phyloP scores from a whole-genome alignment of 2,797 vertebrate species.

The Sternotherus odoratus region DNA sequence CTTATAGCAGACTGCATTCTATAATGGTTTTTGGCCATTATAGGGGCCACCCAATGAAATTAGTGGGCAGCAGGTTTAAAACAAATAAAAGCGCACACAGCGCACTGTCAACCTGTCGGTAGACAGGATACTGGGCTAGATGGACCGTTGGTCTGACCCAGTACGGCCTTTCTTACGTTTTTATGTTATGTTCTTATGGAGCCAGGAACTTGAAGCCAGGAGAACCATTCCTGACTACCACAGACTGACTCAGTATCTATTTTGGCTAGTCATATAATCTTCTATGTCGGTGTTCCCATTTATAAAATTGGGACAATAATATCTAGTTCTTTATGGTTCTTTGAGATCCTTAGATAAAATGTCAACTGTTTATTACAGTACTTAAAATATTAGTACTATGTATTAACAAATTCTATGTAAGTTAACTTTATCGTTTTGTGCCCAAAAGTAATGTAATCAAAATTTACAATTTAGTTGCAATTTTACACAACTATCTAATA shows the following conservation, averaged over 20 bases:
- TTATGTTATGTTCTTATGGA: no score
- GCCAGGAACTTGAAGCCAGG: neutral
- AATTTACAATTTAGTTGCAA: fast-evolving
- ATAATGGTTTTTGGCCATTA: no score
- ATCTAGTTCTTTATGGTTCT: neutral
- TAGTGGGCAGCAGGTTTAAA: no score
- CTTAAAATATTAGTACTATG: neutral
- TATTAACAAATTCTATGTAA: neutral
- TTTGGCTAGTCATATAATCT: neutral
- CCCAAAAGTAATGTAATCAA: neutral
- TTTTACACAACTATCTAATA: neutral
- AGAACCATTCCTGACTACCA: neutral
- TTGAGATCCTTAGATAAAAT: neutral
- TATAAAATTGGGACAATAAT: no score
- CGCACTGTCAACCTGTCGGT: no score
- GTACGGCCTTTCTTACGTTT: no score
- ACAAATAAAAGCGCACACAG: no score
- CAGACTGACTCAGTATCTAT: fast-evolving
- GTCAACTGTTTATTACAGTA: neutral
- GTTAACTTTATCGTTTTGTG: neutral
- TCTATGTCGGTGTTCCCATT: fast-evolving
- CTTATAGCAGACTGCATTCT: neutral
- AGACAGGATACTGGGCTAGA: no score
- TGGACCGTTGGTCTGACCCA: no score
- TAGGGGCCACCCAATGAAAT: no score